Evolutionary conservation across 2,113 vertebrate species (phyloP), one percentile per base, ranked within the genome.

Genomic region (Vulpes vulpes): DNA sequence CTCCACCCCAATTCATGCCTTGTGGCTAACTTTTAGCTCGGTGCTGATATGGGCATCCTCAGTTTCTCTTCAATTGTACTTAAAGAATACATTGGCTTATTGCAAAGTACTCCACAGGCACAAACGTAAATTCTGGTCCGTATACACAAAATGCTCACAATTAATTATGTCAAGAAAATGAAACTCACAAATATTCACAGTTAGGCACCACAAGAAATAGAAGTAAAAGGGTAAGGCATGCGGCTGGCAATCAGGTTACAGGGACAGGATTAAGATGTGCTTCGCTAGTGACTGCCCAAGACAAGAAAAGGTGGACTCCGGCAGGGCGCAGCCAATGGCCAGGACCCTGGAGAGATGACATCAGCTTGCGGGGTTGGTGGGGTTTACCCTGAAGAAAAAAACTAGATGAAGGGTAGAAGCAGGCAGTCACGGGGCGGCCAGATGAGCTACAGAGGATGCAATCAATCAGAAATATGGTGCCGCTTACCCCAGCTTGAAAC

Each of bases 41-140:
- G 12, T 69, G 30, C 67, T 79, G 16, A 92, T 65, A 80, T 35
- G 10, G n/a, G 51, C 59, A 64, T 81, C 84, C 74, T 96, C n/a
- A 59, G 4, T 62, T 93, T 87, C 81, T 84, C 20, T 86, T 86
- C 55, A 35, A 30, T n/a, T 73, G 10, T 89, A 4, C 15, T 84
- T 1, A 79, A 57, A 94, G 82, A 96, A 79, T n/a, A 57, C 57
- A 80, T 78, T 76, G 74, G 65, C 67, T 65, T 30, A 89, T 94
- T 95, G 64, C 35, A 92, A 97, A 82, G 59, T 79, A 96, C 10
- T 60, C 38, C 57, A 59, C 5, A 88, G 30, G 1, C 32, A 86
- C 85, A 71, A 89, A 86, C 59, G 81, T 81, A 94, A 97, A 74
- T 92, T 62, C n/a, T 87, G 9, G 6, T 87, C 35, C n/a, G 80